These are phyloP conservation scores for Marmota flaviventris DNA, from an alignment of 2,113 vertebrate genomes.

Conservation along the genomic window DNA sequence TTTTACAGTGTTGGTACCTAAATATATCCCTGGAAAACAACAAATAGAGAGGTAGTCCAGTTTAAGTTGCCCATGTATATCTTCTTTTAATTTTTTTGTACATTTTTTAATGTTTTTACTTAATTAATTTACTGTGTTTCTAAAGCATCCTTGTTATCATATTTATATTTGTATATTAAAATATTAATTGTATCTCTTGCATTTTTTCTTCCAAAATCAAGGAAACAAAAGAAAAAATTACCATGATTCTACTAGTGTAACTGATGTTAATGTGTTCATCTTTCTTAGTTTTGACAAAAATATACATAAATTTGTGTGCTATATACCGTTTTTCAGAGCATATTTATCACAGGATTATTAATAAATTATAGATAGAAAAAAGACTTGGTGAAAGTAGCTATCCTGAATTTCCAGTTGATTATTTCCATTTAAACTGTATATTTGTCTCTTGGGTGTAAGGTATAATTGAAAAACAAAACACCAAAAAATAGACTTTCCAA, in stretches of 20 bases:
- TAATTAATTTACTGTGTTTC: background rate
- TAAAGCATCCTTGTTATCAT: background rate
- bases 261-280: background rate
- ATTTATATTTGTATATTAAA: background rate
- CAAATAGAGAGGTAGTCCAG: background rate
- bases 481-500: background rate
- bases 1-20: background rate
- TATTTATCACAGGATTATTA: background rate
- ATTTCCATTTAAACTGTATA: background rate
- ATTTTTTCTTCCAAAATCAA: slow-evolving; percentile 4
- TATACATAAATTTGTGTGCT: background rate
- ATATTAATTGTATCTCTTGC: background rate
- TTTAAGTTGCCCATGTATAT: background rate
- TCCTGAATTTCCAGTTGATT: background rate
- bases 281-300: background rate
- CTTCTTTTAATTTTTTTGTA: background rate
- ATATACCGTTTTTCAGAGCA: background rate
- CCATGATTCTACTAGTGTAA: background rate
- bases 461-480: background rate
- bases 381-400: background rate
- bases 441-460: background rate
- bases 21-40: background rate
- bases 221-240: background rate
- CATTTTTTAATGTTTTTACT: background rate
- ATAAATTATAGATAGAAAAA: background rate